phyloP scores from a whole-genome alignment of 2,797 vertebrate species.

The Euphonia xanthogaster region DNA sequence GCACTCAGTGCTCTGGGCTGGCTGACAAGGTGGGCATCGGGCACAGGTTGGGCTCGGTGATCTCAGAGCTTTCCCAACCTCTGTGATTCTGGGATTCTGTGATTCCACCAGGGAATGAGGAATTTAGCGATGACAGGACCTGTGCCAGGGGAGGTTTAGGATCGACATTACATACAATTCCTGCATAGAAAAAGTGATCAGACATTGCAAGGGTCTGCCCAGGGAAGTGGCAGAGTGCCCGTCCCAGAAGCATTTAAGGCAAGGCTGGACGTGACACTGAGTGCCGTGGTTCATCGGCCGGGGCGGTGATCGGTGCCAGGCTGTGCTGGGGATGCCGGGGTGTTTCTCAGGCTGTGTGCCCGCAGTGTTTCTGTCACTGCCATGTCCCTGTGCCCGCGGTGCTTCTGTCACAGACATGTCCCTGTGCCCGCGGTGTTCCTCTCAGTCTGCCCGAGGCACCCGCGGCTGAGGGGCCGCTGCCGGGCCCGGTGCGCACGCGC shows the following conservation, averaged over 20 bases:
- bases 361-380: accelerated
- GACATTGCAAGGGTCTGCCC: background rate
- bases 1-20: background rate
- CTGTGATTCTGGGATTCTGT: background rate
- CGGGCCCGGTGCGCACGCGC: background rate
- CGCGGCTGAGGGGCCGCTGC: accelerated
- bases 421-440: background rate
- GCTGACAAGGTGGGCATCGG: accelerated
- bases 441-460: background rate
- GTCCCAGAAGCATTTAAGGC: background rate
- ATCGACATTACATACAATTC: background rate
- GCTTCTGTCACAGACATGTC: background rate
- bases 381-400: background rate
- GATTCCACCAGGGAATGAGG: background rate
- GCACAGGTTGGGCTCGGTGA: accelerated
- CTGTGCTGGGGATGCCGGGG: background rate
- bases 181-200: background rate
- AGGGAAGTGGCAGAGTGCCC: too few relatives aligned
- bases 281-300: background rate
- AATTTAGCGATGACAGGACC: background rate
- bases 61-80: background rate
- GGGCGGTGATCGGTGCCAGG: accelerated
- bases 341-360: background rate
- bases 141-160: background rate
- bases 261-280: background rate